Base-by-base conservation (phyloP, 2,113 vertebrate genomes). In the Crotophaga sulcirostris region DNA sequence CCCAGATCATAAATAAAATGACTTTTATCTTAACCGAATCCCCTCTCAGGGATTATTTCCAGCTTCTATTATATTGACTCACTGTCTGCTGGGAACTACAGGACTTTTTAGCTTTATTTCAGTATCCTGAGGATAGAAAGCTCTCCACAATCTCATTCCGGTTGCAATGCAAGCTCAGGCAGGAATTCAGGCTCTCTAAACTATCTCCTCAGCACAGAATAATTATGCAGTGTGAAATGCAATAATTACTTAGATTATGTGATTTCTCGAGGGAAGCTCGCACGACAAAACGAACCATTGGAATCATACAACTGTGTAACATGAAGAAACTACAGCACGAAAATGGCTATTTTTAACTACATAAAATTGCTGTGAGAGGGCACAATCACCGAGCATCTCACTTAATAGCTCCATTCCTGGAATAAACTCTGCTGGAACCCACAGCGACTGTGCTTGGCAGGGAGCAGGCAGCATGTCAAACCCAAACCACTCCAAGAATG, bases 201-300 rank as follows among this genome's bases (percentile, higher is more conserved):
- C 66, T 10, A 42, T 78, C 87, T 96, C 69, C 90, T 78, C 72
- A 66, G 87, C 84, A 67, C 52, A 16, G 63, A 56, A 59, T 81
- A 87, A 94, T 90, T 81, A 83, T 31, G 74, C 85, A 92, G 82
- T 31, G 82, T 90, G 93, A 97, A 95, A 91, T 38, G 42, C 56
- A 79, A 77, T 51, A 83, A 96, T 96, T 94, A 91, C 85, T 83
- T 23, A 73, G 80, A 80, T 92, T 49, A 45, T 4, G 60, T 2
- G 72, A 80, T 90, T 93, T 84, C 96, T 85, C 75, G 78, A 69
- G 93, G 81, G 94, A 70, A 84, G 58, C 72, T 49, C 7, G 75
- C 59, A 36, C 15, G 56, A 96, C 84, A 91, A 87, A 93, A 89
- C 3, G 3, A 7, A 33, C 82, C 60, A 29, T 47, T 75, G 64